These are phyloP conservation scores for Lepidocyrtoides sp. DNA, from an alignment of 2,888 invertebrate genomes.

Conservation along the genomic window DNA sequence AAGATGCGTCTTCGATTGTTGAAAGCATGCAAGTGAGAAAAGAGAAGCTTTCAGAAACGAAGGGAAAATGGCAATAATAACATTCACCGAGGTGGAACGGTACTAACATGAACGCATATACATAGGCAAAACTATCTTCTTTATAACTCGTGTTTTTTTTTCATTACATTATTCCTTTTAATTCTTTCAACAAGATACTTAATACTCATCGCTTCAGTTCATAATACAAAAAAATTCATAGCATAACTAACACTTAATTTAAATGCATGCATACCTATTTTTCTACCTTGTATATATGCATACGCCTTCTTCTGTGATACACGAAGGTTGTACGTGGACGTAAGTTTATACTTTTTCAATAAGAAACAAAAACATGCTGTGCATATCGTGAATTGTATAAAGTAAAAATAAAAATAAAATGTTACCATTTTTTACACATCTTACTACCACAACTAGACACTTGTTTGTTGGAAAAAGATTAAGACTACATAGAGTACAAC, in stretches of 20 bases:
- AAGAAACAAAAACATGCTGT: background rate
- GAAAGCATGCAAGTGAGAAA: conserved; percentile 66
- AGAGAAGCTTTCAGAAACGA: conserved; percentile 58
- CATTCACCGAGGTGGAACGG: conserved; percentile 75
- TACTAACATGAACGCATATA: conserved; percentile 50
- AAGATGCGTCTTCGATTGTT: conserved; percentile 28
- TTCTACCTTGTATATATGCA: background rate
- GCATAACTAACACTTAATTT: conserved; percentile 43
- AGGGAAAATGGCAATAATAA: conserved; percentile 77
- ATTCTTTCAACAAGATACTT: conserved; percentile 48
- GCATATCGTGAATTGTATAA: background rate
- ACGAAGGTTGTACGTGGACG: background rate
- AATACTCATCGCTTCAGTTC: conserved; percentile 27
- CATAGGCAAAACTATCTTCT: conserved; percentile 48
- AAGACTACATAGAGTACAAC: background rate
- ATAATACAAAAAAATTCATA: conserved; percentile 27
- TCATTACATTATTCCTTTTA: conserved; percentile 25
- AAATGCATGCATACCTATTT: conserved; percentile 23
- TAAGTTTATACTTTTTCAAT: background rate
- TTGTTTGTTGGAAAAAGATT: conserved; percentile 8
- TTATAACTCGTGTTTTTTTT: background rate
- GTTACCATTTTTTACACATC: background rate
- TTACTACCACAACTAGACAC: background rate
- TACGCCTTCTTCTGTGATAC: background rate
- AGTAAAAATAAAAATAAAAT: conserved; percentile 15